Percentiles rank a stretch among this genome's conserved stretches.
Conservation (phyloP, 2,113 vertebrate genomes). For the Ceuthmochares aereus region DNA sequence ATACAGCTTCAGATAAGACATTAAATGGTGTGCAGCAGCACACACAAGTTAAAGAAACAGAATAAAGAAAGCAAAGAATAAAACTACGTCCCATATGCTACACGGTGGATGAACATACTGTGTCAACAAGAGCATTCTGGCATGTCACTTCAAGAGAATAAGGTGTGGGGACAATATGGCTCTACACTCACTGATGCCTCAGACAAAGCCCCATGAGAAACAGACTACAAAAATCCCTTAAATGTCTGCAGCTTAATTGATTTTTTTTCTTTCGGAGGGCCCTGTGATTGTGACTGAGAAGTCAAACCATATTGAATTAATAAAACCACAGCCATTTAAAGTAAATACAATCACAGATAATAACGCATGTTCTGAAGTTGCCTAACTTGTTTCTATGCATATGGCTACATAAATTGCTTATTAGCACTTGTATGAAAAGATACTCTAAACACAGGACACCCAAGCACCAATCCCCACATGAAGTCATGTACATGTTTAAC, state of each 20-base stretch:
- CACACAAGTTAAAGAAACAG: background rate
- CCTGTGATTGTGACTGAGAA: background rate
- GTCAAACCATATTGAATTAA: slow-evolving; percentile 26
- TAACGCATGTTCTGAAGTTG: background rate
- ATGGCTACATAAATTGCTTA: background rate
- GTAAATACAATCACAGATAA: background rate
- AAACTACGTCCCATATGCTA: background rate
- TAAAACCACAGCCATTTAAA: background rate
- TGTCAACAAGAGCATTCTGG: background rate
- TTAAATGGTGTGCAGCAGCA: background rate
- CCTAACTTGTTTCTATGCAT: background rate
- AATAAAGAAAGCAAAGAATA: background rate
- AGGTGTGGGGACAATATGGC: background rate
- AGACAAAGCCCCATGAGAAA: background rate
- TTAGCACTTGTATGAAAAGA: background rate
- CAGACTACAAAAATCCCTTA: background rate
- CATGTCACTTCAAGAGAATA: background rate
- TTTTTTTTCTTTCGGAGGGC: background rate
- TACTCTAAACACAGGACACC: background rate
- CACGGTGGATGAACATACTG: fast-evolving
- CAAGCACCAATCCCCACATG: background rate
- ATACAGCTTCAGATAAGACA: background rate
- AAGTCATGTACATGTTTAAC: slow-evolving; percentile 17
- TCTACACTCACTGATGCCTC: background rate
- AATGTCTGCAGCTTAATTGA: background rate